Evolutionary conservation across 2,113 vertebrate genomes (phyloP).

Genomic region (Speoplatyrhinus poulsoni): DNA sequence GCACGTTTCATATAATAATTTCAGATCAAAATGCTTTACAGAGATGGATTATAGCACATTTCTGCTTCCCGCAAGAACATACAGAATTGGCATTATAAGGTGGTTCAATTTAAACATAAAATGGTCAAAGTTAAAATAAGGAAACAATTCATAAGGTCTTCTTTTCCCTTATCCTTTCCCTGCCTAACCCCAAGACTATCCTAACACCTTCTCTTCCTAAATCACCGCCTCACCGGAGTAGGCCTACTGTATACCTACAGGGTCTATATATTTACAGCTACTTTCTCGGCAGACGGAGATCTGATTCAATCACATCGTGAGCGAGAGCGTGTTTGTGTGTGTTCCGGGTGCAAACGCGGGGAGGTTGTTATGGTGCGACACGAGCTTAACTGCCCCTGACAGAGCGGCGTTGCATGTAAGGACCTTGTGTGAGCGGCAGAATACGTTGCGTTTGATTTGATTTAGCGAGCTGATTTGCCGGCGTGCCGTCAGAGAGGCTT

Average conservation of each 20-base stretch:
- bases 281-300: not conserved
- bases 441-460: conserved; percentile 1
- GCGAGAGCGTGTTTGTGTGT: not conserved
- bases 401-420: not conserved
- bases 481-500: no score
- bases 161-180: no score
- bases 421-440: not conserved
- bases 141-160: no score
- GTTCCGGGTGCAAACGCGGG: not conserved
- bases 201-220: no score
- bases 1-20: no score
- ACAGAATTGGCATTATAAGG: no score
- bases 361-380: not conserved
- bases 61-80: no score
- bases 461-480: conserved; percentile 5
- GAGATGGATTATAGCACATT: no score
- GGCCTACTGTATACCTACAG: not conserved
- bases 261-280: not conserved
- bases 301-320: not conserved
- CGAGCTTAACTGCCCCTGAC: conserved; percentile 4
- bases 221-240: not conserved
- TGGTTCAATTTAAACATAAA: no score
- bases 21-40: no score
- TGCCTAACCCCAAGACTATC: no score
- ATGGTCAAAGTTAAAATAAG: no score